phyloP scores from a whole-genome alignment of 2,113 vertebrate genomes.

The Cyanoderma ruficeps region DNA sequence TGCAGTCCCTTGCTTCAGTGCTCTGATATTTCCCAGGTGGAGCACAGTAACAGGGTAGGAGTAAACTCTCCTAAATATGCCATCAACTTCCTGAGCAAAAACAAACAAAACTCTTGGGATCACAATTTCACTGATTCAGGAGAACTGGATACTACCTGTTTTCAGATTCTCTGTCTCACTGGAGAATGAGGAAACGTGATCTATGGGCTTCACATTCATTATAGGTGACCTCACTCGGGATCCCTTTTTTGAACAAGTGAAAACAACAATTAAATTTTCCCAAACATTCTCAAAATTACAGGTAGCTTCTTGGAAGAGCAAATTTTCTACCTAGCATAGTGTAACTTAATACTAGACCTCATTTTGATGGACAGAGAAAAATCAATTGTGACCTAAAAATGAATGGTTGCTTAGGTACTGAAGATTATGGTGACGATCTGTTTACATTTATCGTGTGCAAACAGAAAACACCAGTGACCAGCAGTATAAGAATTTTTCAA shows the following conservation, averaged over 20 bases:
- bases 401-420: background rate
- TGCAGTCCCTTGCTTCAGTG: background rate
- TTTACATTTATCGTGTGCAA: background rate
- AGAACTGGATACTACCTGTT: background rate
- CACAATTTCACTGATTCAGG: background rate
- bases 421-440: background rate
- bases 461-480: background rate
- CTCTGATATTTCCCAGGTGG: background rate
- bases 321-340: background rate
- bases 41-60: background rate
- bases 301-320: background rate
- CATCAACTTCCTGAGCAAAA: background rate
- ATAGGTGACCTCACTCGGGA: background rate
- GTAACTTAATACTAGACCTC: background rate
- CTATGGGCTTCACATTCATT: background rate
- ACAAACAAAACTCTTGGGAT: background rate
- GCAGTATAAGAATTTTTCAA: background rate
- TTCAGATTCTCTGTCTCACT: background rate
- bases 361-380: constrained; percentile 2
- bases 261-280: background rate
- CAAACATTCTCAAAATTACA: background rate
- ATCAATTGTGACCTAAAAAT: background rate
- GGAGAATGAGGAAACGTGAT: background rate
- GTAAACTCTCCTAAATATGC: background rate
- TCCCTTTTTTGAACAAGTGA: background rate